Base-by-base conservation (phyloP, 2,888 invertebrate genomes). In the Phrixothrix hirtus region DNA sequence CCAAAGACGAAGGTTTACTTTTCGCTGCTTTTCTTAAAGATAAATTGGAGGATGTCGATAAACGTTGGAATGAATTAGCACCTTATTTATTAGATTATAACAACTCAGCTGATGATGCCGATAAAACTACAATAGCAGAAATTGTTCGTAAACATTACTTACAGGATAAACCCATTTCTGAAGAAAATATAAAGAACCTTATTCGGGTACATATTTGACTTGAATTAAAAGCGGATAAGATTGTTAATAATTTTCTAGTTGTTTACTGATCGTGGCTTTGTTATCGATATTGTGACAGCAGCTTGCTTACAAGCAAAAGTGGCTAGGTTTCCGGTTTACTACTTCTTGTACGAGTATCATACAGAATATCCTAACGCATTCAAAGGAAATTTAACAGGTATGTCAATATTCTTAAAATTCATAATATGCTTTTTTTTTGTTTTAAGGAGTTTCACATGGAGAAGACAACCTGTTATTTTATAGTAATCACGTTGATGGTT, bases 1-100 rank as follows among this genome's bases (percentile, higher is more conserved):
- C 84, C 0, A 81, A 83, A n/a, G 83, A 88, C 48, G 89, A 89
- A 70, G 89, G 89, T 10, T 29, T 29, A 10, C 29, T 29, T 10
- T 30, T 15, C 29, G 32, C 9, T 39, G 21, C 12, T 11, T 11
- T 41, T 5, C 16, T 38, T 15, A n/a, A 21, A 26, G 6, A 27
- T 9, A 27, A 34, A 13, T 54, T 53, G 34, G 65, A 75, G 4
- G 78, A 82, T 26, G 64, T 73, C 1, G 61, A 70, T n/a, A 38
- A 57, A 14, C 57, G 65, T 21, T 74, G 70, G 70, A 27, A 65
- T 2, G 58, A 63, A 31, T 45, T 69, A 7, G 59, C 63, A 17
- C 65, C 66, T 6, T 62, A 63, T 44, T 49, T 60, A 2, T 53
- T 71, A 2, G 67, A 70, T 34, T 64, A 67, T 38, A 59, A 69